phyloP scores from a whole-genome alignment of 2,888 invertebrate genomes.

The Flexamia atlantica region DNA sequence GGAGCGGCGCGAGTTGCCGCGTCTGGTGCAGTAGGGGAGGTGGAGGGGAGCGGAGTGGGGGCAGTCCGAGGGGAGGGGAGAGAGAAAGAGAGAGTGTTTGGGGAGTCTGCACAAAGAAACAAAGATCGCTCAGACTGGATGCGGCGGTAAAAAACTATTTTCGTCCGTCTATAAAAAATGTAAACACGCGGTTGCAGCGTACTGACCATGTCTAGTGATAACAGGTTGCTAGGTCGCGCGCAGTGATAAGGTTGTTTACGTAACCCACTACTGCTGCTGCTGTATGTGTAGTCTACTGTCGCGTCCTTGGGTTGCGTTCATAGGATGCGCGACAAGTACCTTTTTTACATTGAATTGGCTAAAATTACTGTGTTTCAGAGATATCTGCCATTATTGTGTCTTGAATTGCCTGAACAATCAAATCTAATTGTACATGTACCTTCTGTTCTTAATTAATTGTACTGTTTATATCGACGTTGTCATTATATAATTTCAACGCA shows the following conservation, averaged over 20 bases:
- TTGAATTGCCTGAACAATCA: no score
- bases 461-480: no score
- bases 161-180: constrained; percentile 23
- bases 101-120: constrained; percentile 68
- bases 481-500: no score
- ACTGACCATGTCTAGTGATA: constrained; percentile 25
- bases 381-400: no score
- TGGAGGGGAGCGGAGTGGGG: constrained; percentile 57
- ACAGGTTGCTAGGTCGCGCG: constrained; percentile 32
- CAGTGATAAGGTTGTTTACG: constrained; percentile 22
- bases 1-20: constrained; percentile 62
- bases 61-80: constrained; percentile 36
- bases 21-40: constrained; percentile 63
- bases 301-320: no score
- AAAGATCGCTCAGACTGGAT: constrained; percentile 70
- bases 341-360: no score
- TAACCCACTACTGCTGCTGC: neutral
- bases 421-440: no score
- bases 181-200: constrained; percentile 7
- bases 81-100: constrained; percentile 54
- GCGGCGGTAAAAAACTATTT: constrained; percentile 33
- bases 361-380: no score
- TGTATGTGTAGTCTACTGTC: neutral
- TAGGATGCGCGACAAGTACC: no score
- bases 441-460: no score